Evolutionary conservation across 2,888 invertebrate species (phyloP).

Genomic region (Idaea biselata): DNA sequence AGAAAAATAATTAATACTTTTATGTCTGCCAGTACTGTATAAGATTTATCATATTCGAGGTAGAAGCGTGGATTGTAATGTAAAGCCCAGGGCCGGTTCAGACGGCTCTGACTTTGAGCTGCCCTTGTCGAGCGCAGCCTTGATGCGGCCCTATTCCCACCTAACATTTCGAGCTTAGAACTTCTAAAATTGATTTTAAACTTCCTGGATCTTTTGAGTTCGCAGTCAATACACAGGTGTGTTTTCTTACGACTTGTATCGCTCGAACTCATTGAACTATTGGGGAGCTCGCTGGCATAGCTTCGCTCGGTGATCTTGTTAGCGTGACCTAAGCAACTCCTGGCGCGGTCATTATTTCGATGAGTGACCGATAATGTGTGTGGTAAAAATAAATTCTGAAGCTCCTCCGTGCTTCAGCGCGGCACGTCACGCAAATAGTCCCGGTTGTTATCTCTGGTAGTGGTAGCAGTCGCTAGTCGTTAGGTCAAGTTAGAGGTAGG

Average conservation of each 20-base stretch:
- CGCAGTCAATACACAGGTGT: background rate
- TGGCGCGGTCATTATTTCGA: too few species aligned
- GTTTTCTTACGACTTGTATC: background rate
- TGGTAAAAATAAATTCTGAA: too few species aligned
- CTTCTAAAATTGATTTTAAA: background rate
- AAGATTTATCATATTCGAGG: conserved; percentile 67
- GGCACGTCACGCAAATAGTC: too few species aligned
- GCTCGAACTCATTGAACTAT: background rate
- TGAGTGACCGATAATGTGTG: too few species aligned
- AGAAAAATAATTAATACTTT: conserved; percentile 19
- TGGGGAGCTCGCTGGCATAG: too few species aligned
- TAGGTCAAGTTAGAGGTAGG: too few species aligned
- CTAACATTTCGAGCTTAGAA: background rate
- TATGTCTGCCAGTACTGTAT: conserved; percentile 41
- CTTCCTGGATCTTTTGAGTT: background rate
- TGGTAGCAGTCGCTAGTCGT: too few species aligned
- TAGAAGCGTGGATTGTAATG: conserved; percentile 68
- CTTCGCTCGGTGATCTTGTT: too few species aligned
- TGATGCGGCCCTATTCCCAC: background rate
- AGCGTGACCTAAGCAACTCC: too few species aligned
- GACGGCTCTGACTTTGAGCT: background rate
- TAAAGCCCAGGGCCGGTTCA: conserved; percentile 47
- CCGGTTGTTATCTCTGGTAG: too few species aligned
- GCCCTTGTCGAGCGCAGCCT: conserved; percentile 1
- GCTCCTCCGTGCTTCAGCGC: too few species aligned